These are phyloP conservation scores for Rhaphigaster nebulosa DNA, from an alignment of 2,888 invertebrate genomes.

Conservation along the genomic window DNA sequence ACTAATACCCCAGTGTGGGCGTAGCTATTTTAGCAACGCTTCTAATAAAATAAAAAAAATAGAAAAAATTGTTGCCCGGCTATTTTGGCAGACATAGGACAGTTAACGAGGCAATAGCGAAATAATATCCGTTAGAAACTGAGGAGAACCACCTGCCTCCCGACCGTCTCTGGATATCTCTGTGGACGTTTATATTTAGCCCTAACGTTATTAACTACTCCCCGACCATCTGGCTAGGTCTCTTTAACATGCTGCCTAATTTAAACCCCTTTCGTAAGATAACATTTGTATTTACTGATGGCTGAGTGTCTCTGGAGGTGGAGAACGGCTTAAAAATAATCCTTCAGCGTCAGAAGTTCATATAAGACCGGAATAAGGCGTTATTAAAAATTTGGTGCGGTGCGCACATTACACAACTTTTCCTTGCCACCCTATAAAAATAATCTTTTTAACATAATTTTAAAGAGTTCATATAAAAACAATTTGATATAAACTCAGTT, in stretches of 20 bases:
- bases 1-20: neutral
- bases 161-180: constrained; percentile 4
- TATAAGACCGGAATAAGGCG: neutral
- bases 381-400: neutral
- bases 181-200: constrained; percentile 11
- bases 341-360: neutral
- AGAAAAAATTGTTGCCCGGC: constrained; percentile 16
- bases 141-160: neutral
- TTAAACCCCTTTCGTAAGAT: constrained; percentile 41
- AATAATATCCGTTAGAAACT: constrained; percentile 33
- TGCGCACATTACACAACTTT: no score
- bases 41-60: neutral
- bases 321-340: neutral
- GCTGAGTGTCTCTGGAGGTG: neutral
- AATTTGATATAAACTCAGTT: no score
- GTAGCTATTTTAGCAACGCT: constrained; percentile 7
- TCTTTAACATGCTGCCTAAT: constrained; percentile 38
- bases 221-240: constrained; percentile 17
- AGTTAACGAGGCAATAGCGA: constrained; percentile 46
- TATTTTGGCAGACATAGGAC: constrained; percentile 30
- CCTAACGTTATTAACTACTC: constrained; percentile 33
- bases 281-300: constrained; percentile 43
- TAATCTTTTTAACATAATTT: no score
- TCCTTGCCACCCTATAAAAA: no score
- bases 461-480: no score